Evolutionary conservation across 1,140 invertebrate species (phyloP).

Genomic region (Mercenaria mercenaria): DNA sequence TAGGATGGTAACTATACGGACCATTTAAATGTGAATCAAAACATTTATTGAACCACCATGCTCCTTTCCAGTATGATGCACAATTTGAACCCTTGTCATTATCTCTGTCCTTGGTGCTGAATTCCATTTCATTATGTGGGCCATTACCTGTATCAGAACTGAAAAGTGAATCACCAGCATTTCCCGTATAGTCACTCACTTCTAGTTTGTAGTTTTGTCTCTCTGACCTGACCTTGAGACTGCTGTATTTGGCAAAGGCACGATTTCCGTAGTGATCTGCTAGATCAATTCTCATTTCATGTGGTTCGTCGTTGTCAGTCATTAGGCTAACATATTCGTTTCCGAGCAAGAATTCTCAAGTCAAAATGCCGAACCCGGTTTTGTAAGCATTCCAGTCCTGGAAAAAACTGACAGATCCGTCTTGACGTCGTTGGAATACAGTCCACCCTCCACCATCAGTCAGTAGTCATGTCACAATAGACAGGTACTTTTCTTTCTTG

Average conservation of each 20-base stretch:
- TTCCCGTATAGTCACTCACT: no score
- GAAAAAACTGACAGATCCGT: no score
- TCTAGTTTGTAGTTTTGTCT: no score
- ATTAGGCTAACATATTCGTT: conserved; percentile 50
- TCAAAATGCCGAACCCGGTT: conserved; percentile 87
- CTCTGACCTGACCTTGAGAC: conserved; percentile 36
- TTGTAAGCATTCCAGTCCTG: conserved; percentile 94
- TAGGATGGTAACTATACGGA: not conserved
- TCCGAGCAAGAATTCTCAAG: no score
- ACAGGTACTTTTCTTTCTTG: conserved; percentile 82
- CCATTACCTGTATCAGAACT: no score
- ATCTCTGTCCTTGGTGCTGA: not conserved
- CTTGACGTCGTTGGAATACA: no score
- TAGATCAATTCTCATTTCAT: conserved; percentile 64
- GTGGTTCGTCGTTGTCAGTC: conserved; percentile 86
- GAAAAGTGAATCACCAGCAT: no score
- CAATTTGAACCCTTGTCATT: not conserved
- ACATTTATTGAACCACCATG: not conserved
- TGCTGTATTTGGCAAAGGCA: conserved; percentile 37
- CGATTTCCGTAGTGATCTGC: conserved; percentile 28
- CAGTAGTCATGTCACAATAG: conserved; percentile 90
- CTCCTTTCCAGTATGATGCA: not conserved
- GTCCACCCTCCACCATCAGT: conserved; percentile 96
- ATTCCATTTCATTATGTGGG: not conserved
- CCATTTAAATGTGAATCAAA: not conserved